Percentiles rank a stretch among this genome's conserved stretches.
These are phyloP conservation scores for Ostrea edulis DNA, from an alignment of 1,140 invertebrate species.

Conservation along the genomic window DNA sequence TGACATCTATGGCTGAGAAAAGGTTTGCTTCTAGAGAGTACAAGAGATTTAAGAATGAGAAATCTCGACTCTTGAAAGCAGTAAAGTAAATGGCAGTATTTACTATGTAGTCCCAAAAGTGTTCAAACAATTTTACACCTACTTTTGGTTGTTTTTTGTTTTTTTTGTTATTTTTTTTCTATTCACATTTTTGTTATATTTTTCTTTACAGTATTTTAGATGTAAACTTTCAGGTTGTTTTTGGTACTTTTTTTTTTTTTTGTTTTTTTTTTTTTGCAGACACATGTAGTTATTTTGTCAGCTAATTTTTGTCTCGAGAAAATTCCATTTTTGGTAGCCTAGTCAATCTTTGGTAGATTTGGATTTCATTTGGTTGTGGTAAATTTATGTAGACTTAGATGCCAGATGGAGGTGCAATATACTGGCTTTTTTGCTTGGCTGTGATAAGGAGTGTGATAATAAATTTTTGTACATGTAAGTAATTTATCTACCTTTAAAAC, in stretches of 20 bases:
- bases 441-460: constrained; percentile 21
- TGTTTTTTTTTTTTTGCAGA: too few species aligned
- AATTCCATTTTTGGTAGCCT: not conserved
- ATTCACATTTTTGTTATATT: not conserved
- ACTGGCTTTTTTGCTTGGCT: not conserved
- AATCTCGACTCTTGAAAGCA: constrained; percentile 1
- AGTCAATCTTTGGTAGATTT: not conserved
- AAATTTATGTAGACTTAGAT: not conserved
- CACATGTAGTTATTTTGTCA: not conserved
- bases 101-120: not conserved
- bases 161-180: not conserved
- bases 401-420: not conserved
- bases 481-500: not conserved
- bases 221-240: not conserved
- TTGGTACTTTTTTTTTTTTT: not conserved
- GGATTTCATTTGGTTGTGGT: constrained; percentile 34
- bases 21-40: constrained; percentile 28
- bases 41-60: constrained; percentile 36
- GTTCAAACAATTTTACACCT: constrained; percentile 20
- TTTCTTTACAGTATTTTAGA: constrained; percentile 10
- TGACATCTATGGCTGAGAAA: constrained; percentile 1
- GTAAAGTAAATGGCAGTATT: not conserved
- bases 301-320: not conserved
- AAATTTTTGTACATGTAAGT: not conserved
- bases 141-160: too few species aligned